Conservation (phyloP, 1,140 invertebrate species). For the Aricia agestis region DNA sequence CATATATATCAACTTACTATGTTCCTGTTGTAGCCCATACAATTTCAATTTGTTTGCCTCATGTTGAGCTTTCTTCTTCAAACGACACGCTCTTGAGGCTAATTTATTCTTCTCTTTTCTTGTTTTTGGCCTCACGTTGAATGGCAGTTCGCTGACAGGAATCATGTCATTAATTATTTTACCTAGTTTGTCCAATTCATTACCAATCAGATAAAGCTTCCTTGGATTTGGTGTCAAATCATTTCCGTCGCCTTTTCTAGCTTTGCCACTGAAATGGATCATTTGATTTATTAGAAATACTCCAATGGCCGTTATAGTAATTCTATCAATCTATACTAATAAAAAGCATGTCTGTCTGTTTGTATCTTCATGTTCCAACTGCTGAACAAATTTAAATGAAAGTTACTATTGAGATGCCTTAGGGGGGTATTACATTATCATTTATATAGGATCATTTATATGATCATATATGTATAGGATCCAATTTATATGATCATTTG, state of each 20-base stretch:
- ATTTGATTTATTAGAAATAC: not conserved
- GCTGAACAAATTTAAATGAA: not conserved
- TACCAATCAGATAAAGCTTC: slow-evolving; percentile 93
- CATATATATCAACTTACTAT: slow-evolving; percentile 85
- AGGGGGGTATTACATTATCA: too few species aligned
- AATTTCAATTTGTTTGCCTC: slow-evolving; percentile 97
- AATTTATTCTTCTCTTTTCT: slow-evolving; percentile 99
- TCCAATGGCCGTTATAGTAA: too few species aligned
- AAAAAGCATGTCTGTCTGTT: too few species aligned
- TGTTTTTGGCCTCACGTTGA: slow-evolving; percentile 91
- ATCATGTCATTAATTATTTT: slow-evolving; percentile 96
- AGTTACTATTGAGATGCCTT: too few species aligned
- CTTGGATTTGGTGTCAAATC: slow-evolving; percentile 96
- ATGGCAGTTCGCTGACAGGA: slow-evolving; percentile 94
- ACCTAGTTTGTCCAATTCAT: slow-evolving; percentile 93
- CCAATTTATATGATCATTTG: too few species aligned
- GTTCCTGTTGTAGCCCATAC: slow-evolving; percentile 94
- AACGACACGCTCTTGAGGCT: slow-evolving; percentile 94
- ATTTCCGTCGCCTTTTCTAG: slow-evolving; percentile 97
- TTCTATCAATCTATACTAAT: too few species aligned
- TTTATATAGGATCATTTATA: too few species aligned
- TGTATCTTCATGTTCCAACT: not conserved
- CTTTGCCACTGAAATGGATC: slow-evolving; percentile 86
- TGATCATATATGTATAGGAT: too few species aligned
- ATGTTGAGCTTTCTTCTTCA: slow-evolving; percentile 97